Percentiles rank a stretch among this genome's conserved stretches.
Evolutionary conservation across 2,797 vertebrate species (phyloP).

Genomic region (Hoplostethus mediterraneus): DNA sequence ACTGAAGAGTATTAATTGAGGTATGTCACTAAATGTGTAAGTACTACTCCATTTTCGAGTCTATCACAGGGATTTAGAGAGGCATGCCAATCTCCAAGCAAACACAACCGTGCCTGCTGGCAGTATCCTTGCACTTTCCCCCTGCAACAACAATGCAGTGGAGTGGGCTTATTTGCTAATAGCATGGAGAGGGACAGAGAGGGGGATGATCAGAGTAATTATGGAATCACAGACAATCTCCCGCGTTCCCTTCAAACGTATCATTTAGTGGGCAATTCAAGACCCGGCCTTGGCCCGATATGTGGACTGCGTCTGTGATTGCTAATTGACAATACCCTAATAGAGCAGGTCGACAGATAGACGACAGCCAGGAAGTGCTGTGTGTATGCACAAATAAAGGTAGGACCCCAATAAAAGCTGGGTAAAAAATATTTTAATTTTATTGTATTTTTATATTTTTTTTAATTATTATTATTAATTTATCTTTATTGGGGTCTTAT

Average conservation of each 20-base stretch:
- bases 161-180: conserved; percentile 66
- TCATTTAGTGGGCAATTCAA: conserved; percentile 71
- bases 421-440: too few relatives aligned
- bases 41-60: conserved; percentile 34
- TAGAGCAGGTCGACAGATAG: background rate
- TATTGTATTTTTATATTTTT: too few relatives aligned
- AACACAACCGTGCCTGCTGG: conserved; percentile 31
- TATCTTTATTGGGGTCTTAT: too few relatives aligned
- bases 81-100: conserved; percentile 23
- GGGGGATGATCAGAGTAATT: conserved; percentile 78
- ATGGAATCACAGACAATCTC: conserved; percentile 77
- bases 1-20: conserved; percentile 35
- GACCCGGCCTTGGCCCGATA: conserved; percentile 47
- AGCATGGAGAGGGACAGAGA: conserved; percentile 70
- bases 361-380: too few relatives aligned
- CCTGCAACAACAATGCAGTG: conserved; percentile 48
- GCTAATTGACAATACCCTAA: conserved; percentile 37
- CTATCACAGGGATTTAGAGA: conserved; percentile 40
- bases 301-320: conserved; percentile 46
- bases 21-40: conserved; percentile 23
- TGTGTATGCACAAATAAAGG: too few relatives aligned
- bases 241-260: conserved; percentile 77
- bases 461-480: too few relatives aligned
- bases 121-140: conserved; percentile 22
- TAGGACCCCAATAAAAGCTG: too few relatives aligned